Base-by-base conservation (phyloP, 2,113 vertebrate genomes). In the Daphoenositta chrysoptera region DNA sequence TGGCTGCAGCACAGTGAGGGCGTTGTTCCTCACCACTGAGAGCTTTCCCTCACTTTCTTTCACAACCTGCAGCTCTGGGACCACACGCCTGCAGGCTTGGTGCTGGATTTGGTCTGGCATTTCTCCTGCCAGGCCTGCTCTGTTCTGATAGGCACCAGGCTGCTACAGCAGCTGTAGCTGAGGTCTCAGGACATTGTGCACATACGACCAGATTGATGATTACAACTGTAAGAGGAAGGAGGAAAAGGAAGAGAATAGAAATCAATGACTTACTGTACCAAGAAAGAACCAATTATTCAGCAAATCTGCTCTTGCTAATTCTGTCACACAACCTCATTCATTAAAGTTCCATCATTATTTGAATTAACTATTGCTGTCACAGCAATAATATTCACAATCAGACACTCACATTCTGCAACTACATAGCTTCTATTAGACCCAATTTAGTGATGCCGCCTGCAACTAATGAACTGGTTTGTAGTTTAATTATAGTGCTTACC, bases 281-380 rank as follows among this genome's bases (percentile, higher is more conserved):
- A 92, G 88, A 93, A 96, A 83, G 83, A 97, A 92, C 77, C 76
- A 95, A 93, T 96, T 95, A 95, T 92, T 96, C 89, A 90, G 93
- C 83, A 95, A 93, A 95, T 71, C 83, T 90, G 79, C 83, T 93
- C 93, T 87, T 92, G 80, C 83, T 96, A 82, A 81, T 95, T 89
- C 83, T 89, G 88, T 71, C 85, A 90, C 71, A 96, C 65, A 83
- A 84, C 37, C 85, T 89, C 72, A 81, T 93, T 94, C 65, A 84
- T 90, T 94, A 71, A 94, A 79, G 72, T 56, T 84, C 80, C 65
- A 79, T 86, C 90, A 42, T 92, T 90, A 94, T 90, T 93, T 93
- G 94, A 96, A 96, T 96, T 93, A 92, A 96, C 81, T 95, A 77
- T 96, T 96, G 86, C 86, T 97, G 92, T 96, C 88, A 89, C 65